Base-by-base conservation (phyloP, 2,888 invertebrate genomes). In the Chrysolina americana region DNA sequence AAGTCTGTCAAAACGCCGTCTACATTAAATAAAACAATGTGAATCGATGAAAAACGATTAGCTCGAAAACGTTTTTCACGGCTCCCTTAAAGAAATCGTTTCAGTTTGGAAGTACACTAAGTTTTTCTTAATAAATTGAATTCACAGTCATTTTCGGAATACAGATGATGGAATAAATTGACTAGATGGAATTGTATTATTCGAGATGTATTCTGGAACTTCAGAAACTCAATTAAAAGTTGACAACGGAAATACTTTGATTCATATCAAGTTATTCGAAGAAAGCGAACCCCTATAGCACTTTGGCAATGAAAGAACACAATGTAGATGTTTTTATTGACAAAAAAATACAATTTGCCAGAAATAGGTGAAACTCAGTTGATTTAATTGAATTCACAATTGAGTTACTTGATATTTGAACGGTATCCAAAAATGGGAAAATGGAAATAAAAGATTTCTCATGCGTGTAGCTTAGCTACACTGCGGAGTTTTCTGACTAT, bases 191-290 rank as follows among this genome's bases (percentile, higher is more conserved):
- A 68, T 53, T 53, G 11, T 17, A 36, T 19, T 11, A 28, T 28
- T 11, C 19, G 23, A 36, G 17, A 66, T 68, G 19, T 36, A 53
- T 53, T 50, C n/a, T 11, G 36, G 28, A 41, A 68, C 19, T 68
- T 68, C 28, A 53, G 28, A 9, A 68, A 68, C 47, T 68, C 68
- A 68, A 68, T 68, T 68, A 68, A 28, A 68, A 68, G 44, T 68
- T 53, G 66, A 15, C 48, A 28, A 59, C 36, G 36, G 15, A n/a
- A 23, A 28, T 36, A 23, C 28, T 28, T 59, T 59, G 59, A 15
- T 28, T 59, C 8, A 36, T 36, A 36, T 6, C 8, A 8, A 36
- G 36, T 36, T 36, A 36, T 36, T 36, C 36, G 36, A 36, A 36
- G 4, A 36, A 36, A 36, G 36, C 6, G 36, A 36, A 36, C 4